phyloP scores from a whole-genome alignment of 1,140 invertebrate genomes.

The Drosophila neocordata region DNA sequence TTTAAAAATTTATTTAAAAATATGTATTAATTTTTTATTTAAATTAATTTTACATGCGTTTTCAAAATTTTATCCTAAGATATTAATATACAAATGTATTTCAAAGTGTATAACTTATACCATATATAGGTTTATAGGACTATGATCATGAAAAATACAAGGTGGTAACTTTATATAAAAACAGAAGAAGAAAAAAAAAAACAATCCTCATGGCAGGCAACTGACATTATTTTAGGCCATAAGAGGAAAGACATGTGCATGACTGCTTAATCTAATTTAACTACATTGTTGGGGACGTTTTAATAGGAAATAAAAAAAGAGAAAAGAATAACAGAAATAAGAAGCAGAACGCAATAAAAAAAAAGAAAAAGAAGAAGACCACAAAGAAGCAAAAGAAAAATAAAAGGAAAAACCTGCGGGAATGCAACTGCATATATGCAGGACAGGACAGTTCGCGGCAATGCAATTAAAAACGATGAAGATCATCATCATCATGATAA shows the following conservation, averaged over 20 bases:
- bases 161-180: too few species aligned
- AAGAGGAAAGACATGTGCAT: constrained; percentile 65
- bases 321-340: constrained; percentile 27
- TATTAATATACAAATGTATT: too few species aligned
- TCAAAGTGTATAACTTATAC: too few species aligned
- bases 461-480: constrained; percentile 65
- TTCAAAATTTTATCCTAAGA: too few species aligned
- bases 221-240: constrained; percentile 1
- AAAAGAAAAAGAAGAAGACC: not conserved
- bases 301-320: constrained; percentile 51
- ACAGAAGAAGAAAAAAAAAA: too few species aligned
- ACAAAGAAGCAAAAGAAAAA: constrained; percentile 48
- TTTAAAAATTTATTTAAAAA: too few species aligned
- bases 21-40: too few species aligned
- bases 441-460: constrained; percentile 44
- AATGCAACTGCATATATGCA: constrained; percentile 18
- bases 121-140: too few species aligned
- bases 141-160: too few species aligned
- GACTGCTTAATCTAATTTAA: constrained; percentile 78
- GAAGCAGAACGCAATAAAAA: constrained; percentile 12
- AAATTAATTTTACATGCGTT: too few species aligned
- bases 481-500: constrained; percentile 20
- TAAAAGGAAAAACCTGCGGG: constrained; percentile 72
- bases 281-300: constrained; percentile 52
- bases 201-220: constrained; percentile 12